These are phyloP conservation scores for Anniella stebbinsi DNA, from an alignment of 2,797 vertebrate genomes.

Conservation along the genomic window DNA sequence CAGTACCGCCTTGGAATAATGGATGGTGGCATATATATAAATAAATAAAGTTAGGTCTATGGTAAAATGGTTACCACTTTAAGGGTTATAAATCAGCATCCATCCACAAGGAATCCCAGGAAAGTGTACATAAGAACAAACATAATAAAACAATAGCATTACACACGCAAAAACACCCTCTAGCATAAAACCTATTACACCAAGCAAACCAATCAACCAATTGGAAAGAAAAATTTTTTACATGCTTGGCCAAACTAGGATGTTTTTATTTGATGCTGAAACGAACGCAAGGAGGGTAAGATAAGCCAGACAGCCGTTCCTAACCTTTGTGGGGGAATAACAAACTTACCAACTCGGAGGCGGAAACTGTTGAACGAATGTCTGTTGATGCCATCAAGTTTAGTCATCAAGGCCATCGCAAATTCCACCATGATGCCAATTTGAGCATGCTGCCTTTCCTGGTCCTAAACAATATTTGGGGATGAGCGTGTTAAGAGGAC, in stretches of 20 bases:
- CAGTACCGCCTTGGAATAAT: background rate
- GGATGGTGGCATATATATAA: background rate
- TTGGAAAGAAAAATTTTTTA: background rate
- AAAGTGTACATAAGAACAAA: background rate
- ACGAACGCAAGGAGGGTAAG: background rate
- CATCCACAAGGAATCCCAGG: background rate
- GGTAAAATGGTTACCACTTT: background rate
- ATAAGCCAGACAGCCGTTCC: background rate
- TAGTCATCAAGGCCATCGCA: slow-evolving; percentile 92
- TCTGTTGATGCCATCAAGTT: slow-evolving; percentile 97
- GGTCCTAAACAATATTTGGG: slow-evolving; percentile 79
- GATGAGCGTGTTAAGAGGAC: fast-evolving
- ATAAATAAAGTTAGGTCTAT: background rate
- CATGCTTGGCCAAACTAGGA: background rate
- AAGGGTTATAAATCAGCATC: background rate
- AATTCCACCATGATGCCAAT: slow-evolving; percentile 98
- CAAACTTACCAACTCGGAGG: slow-evolving; percentile 91
- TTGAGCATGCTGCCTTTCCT: slow-evolving; percentile 90
- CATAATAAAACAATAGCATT: background rate
- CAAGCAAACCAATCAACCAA: background rate
- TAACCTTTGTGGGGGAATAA: no score
- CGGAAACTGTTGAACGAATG: slow-evolving; percentile 98
- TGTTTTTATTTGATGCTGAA: no score
- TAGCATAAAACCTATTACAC: background rate
- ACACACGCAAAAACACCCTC: background rate